Evolutionary conservation across 2,888 invertebrate genomes (phyloP), one percentile per base, ranked within the genome.

Genomic region (Latrodectus elegans): DNA sequence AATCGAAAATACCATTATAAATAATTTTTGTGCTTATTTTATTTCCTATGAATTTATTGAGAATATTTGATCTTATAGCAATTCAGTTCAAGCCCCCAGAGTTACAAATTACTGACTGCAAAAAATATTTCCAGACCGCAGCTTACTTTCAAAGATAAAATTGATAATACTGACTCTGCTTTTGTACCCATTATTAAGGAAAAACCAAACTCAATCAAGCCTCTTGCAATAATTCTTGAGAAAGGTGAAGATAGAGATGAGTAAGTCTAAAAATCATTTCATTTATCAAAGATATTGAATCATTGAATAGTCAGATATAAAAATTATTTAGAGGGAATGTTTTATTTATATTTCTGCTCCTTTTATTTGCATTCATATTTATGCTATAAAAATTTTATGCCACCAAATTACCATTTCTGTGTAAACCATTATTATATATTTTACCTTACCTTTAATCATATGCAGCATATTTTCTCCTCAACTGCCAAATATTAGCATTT

Each of bases 131-230:
- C 91, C 26, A 94, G 97, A 80, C 98, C 98, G 0, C 99, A 99
- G 92, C 92, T 95, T 22, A 94, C 94, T 89, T 99, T 98, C 91
- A 95, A 95, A 91, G 96, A 96, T 90, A 94, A 95, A 90, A 94
- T 98, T 53, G 96, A 98, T 91, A 99, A 99, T 91, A 94, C 95
- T 4, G 92, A 94, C 4, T 94, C 93, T 78, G 95, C 97, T 0
- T 99, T 98, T 94, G 93, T 95, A 76, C 98, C 98, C 0, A 94
- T 94, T 90, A 95, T 99, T 75, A 95, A 94, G 75, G 95, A 96
- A 52, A 99, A 99, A 92, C 98, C 97, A 0, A 96, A 99, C 93
- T 95, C 96, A 10, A 91, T 96, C 14, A 96, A 95, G 91, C 97
- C 97, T 0, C 93, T 97, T 12, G 95, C 96, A 0, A 92, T 97